Conservation (phyloP, 1,140 invertebrate genomes). For the Diorhabda elongata region DNA sequence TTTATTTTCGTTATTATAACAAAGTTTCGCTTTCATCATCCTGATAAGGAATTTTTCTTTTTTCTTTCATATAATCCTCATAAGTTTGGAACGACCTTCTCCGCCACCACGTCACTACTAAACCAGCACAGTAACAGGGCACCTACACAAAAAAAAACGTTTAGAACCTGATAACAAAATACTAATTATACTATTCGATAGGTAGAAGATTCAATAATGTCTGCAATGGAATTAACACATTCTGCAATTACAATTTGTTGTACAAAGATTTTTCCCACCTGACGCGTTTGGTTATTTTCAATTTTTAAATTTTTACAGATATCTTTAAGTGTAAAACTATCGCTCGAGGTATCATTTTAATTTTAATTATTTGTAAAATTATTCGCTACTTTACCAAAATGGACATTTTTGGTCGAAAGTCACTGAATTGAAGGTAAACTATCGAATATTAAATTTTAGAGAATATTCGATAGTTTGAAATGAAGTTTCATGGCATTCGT, state of each 20-base stretch:
- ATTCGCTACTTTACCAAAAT: too few relatives aligned
- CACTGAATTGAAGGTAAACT: too few relatives aligned
- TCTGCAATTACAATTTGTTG: not conserved
- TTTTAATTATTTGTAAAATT: too few relatives aligned
- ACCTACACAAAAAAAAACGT: slow-evolving; percentile 3
- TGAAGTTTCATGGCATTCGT: too few relatives aligned
- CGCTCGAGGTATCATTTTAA: not conserved
- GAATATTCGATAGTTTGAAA: too few relatives aligned
- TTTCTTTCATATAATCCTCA: slow-evolving; percentile 37
- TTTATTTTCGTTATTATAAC: too few relatives aligned
- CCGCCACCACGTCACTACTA: slow-evolving; percentile 48
- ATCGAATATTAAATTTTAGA: too few relatives aligned
- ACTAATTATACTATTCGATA: too few relatives aligned
- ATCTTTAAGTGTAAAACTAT: not conserved
- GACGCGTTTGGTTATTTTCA: not conserved
- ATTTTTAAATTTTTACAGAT: not conserved
- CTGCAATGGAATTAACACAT: not conserved
- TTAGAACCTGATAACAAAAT: too few relatives aligned
- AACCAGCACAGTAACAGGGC: slow-evolving; percentile 53
- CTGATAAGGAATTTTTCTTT: slow-evolving; percentile 12
- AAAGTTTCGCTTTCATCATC: slow-evolving; percentile 19
- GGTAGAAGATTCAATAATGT: not conserved
- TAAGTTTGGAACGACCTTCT: slow-evolving; percentile 43
- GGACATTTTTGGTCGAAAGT: too few relatives aligned
- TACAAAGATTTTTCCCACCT: not conserved